Percentiles rank a stretch among this genome's conserved stretches.
These are phyloP conservation scores for Conopomorpha cramerella DNA, from an alignment of 1,140 invertebrate species.

Conservation along the genomic window DNA sequence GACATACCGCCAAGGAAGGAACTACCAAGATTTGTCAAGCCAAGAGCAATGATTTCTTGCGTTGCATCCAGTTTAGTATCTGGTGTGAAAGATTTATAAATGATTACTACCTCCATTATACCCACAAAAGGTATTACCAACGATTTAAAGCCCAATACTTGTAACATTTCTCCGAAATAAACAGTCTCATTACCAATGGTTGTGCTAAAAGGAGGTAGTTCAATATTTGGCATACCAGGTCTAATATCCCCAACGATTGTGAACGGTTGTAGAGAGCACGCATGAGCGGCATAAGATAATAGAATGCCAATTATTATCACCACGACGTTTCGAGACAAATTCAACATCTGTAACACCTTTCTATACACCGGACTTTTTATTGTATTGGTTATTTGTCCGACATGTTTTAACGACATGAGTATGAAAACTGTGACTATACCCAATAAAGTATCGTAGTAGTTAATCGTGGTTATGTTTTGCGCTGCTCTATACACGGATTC, in stretches of 20 bases:
- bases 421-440: background rate
- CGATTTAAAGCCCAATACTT: slow-evolving; percentile 62
- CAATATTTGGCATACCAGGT: slow-evolving; percentile 63
- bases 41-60: slow-evolving; percentile 77
- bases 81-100: slow-evolving; percentile 71
- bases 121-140: slow-evolving; percentile 72
- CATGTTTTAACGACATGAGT: background rate
- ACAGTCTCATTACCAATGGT: slow-evolving; percentile 29
- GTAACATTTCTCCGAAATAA: slow-evolving; percentile 61
- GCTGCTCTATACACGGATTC: background rate
- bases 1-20: slow-evolving; percentile 83
- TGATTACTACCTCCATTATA: slow-evolving; percentile 74
- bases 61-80: slow-evolving; percentile 63
- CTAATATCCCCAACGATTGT: slow-evolving; percentile 56
- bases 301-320: background rate
- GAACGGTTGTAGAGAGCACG: slow-evolving; percentile 61
- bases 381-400: background rate
- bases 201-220: slow-evolving; percentile 63
- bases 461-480: background rate
- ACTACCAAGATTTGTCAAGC: slow-evolving; percentile 75
- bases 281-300: background rate
- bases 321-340: background rate
- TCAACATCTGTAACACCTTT: background rate
- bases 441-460: background rate
- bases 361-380: background rate